Conservation (phyloP, 2,113 vertebrate genomes). For the Corvus moneduloides region DNA sequence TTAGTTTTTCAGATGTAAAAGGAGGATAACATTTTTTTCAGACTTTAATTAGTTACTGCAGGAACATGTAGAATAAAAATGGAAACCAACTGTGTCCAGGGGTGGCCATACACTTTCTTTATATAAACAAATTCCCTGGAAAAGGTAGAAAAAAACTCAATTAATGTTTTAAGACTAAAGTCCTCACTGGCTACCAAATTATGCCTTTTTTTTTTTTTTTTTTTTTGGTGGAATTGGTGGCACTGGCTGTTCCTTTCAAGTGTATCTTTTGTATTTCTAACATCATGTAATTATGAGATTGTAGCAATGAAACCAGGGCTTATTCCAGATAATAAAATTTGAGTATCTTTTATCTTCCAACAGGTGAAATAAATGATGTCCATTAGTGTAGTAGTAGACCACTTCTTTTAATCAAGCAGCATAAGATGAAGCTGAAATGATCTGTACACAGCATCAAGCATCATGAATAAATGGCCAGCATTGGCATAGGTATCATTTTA, state of each 20-base stretch:
- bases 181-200: not conserved
- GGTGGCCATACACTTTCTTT: not conserved
- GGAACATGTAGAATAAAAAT: not conserved
- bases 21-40: not conserved
- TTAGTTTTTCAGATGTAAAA: not conserved
- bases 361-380: not conserved
- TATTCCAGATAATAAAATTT: not conserved
- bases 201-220: not conserved
- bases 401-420: conserved; percentile 1
- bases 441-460: not conserved
- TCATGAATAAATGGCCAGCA: not conserved
- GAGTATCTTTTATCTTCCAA: not conserved
- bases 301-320: not conserved
- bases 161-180: not conserved
- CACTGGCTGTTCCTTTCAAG: not conserved
- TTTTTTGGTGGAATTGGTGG: not conserved
- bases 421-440: not conserved
- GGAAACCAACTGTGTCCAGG: not conserved
- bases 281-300: not conserved
- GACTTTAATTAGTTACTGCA: not conserved
- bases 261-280: not conserved
- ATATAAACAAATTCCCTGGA: not conserved
- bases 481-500: not conserved
- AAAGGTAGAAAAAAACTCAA: not conserved
- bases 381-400: not conserved